Evolutionary conservation across 2,797 vertebrate species (phyloP).

Genomic region (Bradypus variegatus): DNA sequence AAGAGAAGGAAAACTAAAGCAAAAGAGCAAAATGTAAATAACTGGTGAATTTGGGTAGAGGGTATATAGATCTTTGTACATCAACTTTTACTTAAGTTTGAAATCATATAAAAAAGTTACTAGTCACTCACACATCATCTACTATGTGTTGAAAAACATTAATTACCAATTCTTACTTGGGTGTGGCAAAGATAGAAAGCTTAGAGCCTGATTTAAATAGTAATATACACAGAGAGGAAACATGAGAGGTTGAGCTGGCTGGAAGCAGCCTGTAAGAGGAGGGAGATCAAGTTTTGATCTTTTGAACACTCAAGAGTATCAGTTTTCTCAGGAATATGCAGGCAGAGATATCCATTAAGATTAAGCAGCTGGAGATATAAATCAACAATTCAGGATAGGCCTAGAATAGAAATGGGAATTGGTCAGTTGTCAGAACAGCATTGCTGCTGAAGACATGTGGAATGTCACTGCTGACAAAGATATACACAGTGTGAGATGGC

Average conservation of each 20-base stretch:
- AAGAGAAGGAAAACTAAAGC: neutral
- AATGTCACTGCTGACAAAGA: neutral
- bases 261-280: neutral
- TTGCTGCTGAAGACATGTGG: neutral
- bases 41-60: neutral
- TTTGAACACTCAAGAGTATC: neutral
- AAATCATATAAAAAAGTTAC: neutral
- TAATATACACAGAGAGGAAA: neutral
- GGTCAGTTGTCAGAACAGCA: neutral
- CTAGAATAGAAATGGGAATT: neutral
- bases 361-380: neutral
- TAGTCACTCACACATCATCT: neutral
- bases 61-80: neutral
- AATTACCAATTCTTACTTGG: neutral
- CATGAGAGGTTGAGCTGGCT: neutral
- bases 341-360: neutral
- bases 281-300: neutral
- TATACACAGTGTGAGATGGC: neutral
- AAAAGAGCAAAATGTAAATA: neutral
- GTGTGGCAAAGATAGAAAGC: neutral
- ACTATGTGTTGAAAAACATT: neutral
- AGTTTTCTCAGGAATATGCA: neutral
- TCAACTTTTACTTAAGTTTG: neutral
- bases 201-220: neutral
- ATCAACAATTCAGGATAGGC: neutral